phyloP scores from a whole-genome alignment of 2,888 invertebrate genomes.

The Dryocosmus kuriphilus region DNA sequence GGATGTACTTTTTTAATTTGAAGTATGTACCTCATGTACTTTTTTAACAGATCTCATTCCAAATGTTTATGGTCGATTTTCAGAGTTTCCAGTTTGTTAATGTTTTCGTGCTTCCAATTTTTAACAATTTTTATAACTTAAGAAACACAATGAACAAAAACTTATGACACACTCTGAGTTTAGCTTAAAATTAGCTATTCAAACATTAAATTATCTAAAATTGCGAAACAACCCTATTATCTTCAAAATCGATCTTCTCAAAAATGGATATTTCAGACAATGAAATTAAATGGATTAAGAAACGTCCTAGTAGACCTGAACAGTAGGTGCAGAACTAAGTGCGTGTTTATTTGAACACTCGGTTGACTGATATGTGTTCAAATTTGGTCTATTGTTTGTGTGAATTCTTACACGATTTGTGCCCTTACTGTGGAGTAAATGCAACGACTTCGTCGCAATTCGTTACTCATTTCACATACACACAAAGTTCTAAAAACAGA shows the following conservation, averaged over 20 bases:
- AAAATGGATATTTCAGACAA: neutral
- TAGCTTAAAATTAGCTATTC: no score
- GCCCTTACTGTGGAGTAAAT: constrained; percentile 1
- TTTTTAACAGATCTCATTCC: no score
- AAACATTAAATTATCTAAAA: neutral
- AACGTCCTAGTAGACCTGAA: neutral
- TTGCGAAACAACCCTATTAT: no score
- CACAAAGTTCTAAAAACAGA: neutral
- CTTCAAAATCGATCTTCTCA: neutral
- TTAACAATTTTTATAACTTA: no score
- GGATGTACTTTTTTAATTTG: no score
- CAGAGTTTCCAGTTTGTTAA: no score
- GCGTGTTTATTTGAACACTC: neutral
- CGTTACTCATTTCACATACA: neutral
- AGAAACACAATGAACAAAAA: no score
- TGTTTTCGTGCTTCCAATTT: no score
- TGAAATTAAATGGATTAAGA: neutral
- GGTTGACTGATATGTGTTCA: neutral
- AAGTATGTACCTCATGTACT: no score
- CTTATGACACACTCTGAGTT: no score
- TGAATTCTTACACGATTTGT: constrained; percentile 18
- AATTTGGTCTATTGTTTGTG: constrained; percentile 28
- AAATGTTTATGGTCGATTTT: no score
- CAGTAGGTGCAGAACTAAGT: neutral
- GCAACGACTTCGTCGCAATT: neutral